Base-by-base conservation (phyloP, 1,140 invertebrate species). In the Aphidius gifuensis region DNA sequence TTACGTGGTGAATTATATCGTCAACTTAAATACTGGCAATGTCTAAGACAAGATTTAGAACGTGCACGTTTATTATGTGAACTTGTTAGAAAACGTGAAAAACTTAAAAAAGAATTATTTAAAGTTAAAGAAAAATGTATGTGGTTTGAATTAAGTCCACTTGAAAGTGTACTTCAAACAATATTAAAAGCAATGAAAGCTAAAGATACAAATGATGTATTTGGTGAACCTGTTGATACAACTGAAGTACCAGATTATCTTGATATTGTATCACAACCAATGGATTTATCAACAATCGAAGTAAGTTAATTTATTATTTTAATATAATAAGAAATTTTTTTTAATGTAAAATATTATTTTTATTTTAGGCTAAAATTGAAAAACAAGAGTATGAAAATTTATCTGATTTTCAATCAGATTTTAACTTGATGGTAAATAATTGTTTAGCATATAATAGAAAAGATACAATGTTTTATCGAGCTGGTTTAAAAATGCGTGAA, bases 211-310 rank as follows among this genome's bases (percentile, higher is more conserved):
- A 88, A 90, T 60, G 89, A 94, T 68, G 92, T 98, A 44, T 98
- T 98, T 81, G 88, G 88, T 0, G 91, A 97, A 75, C 96, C 96
- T 3, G 96, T 98, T 1, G 92, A 97, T 73, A 83, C 88, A 8
- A 87, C 88, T 57, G 94, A 97, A 84, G 92, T 9, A n/a, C 92
- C 93, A 50, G 95, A 97, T 80, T 99, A 98, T 80, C 85, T 90
- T 53, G 89, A 93, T 11, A 91, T 97, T 58, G 94, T 99, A 1
- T 90, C 93, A 60, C 83, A 93, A 66, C 96, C 97, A 0, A 99
- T 99, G 95, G 96, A 98, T 79, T 85, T 98, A 46, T 91, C 92
- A 50, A 98, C 95, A 0, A 98, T 99, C 92, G 78, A 84, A 68
- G 82, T 81, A 56, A 88, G 50, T 11, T 38, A 50, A 60, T 49